Conservation (phyloP, 2,797 vertebrate species). For the Xiphophorus birchmanni region DNA sequence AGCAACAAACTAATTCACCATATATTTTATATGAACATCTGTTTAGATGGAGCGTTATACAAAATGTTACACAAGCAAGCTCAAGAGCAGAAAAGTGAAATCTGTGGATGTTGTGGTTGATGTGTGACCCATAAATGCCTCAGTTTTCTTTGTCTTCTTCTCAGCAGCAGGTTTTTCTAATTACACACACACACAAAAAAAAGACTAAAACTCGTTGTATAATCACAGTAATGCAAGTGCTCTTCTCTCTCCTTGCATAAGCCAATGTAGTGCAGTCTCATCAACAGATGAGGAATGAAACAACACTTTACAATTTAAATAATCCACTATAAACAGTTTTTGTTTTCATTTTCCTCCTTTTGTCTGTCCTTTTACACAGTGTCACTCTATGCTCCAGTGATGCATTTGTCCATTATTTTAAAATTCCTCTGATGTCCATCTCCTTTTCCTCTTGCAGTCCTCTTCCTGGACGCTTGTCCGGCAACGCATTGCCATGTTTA, state of each 20-base stretch:
- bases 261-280: constrained; percentile 82
- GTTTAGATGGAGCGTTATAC: constrained; percentile 78
- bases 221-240: constrained; percentile 51
- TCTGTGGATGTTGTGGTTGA: constrained; percentile 50
- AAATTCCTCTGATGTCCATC: constrained; percentile 53
- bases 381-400: constrained; percentile 60
- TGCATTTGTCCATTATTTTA: constrained; percentile 47
- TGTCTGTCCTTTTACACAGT: constrained; percentile 37
- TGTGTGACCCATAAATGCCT: constrained; percentile 37
- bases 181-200: constrained; percentile 15
- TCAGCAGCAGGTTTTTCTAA: constrained; percentile 38
- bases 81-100: constrained; percentile 67
- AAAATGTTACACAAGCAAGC: constrained; percentile 80
- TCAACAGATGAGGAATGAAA: constrained; percentile 72
- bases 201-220: constrained; percentile 48
- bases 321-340: constrained; percentile 65
- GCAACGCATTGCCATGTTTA: constrained; percentile 40
- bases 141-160: constrained; percentile 22
- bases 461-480: constrained; percentile 51
- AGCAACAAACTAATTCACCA: constrained; percentile 67
- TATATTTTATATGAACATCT: constrained; percentile 80
- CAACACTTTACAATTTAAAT: constrained; percentile 77
- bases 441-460: constrained; percentile 47
- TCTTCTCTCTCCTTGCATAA: constrained; percentile 59
- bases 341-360: neutral